A percentile compares a stretch with the other conserved stretches of the same genome.
phyloP scores from a whole-genome alignment of 2,797 vertebrate genomes.

The Mareca strepera region DNA sequence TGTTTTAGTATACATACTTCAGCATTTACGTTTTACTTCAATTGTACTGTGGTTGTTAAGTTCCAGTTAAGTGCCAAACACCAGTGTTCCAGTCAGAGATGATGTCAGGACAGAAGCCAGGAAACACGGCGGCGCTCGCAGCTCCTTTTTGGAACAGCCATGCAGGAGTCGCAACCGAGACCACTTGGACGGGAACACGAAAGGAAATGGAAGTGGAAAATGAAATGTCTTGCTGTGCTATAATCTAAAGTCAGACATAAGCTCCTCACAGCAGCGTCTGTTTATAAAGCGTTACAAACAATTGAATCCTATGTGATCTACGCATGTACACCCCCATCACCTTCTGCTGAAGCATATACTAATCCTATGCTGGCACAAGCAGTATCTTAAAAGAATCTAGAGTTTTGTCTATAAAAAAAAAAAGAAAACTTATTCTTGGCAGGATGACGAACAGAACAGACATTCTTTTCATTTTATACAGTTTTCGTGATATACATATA shows the following conservation, averaged over 20 bases:
- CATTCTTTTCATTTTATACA: constrained; percentile 10
- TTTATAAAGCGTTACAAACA: background rate
- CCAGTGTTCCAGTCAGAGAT: background rate
- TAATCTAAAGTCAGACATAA: constrained; percentile 18
- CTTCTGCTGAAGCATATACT: constrained; percentile 3
- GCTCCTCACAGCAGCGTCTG: background rate
- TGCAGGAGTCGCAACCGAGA: background rate
- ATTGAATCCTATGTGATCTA: background rate
- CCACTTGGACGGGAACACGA: background rate
- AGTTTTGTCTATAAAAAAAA: background rate
- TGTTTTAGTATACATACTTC: background rate
- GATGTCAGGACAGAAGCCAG: background rate
- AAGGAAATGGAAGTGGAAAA: background rate
- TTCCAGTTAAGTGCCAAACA: background rate
- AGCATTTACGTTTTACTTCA: background rate
- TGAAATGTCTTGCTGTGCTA: background rate
- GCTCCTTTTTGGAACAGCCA: background rate
- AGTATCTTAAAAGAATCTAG: background rate
- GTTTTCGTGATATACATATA: background rate
- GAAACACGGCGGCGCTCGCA: background rate
- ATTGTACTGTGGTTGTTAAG: background rate
- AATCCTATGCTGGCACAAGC: background rate
- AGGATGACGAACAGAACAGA: background rate
- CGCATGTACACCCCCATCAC: rapidly evolving
- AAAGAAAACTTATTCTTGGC: background rate